Conservation (phyloP, 2,113 vertebrate species). For the Gallinago undulata region DNA sequence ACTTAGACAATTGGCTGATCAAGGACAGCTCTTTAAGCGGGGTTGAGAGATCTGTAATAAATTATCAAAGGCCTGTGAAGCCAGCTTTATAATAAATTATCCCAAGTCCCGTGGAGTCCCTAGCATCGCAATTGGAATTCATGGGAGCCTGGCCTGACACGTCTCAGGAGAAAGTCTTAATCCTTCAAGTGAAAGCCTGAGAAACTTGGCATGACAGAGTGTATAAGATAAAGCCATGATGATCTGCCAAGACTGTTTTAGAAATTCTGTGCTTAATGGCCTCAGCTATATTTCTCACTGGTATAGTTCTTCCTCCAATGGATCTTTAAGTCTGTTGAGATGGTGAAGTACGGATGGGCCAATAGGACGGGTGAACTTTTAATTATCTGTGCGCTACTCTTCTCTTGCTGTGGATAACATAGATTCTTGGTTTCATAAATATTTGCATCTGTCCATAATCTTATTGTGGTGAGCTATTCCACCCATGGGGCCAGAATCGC, state of each 20-base stretch:
- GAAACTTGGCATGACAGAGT: slow-evolving; percentile 41
- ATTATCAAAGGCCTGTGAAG: slow-evolving; percentile 25
- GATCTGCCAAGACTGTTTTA: slow-evolving; percentile 17
- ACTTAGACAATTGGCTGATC: slow-evolving; percentile 32
- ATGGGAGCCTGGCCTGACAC: not conserved
- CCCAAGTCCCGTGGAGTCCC: not conserved
- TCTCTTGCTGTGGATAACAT: not conserved
- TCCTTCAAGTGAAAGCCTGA: slow-evolving; percentile 41
- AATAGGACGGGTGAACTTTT: not conserved
- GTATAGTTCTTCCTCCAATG: not conserved
- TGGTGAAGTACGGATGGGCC: not conserved
- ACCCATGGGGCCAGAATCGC: not conserved
- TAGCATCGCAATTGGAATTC: slow-evolving; percentile 34
- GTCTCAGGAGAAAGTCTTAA: slow-evolving; percentile 52
- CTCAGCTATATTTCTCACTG: not conserved
- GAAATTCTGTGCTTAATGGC: slow-evolving; percentile 33
- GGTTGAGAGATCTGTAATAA: slow-evolving; percentile 6
- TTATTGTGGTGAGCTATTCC: not conserved
- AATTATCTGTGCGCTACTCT: not conserved
- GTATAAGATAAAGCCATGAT: slow-evolving; percentile 19
- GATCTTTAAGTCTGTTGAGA: not conserved
- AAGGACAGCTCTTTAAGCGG: slow-evolving; percentile 34
- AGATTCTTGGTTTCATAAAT: not conserved
- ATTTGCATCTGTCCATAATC: not conserved
- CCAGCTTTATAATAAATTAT: slow-evolving; percentile 49